These are phyloP conservation scores for Ptilodon capucinus DNA, from an alignment of 2,888 invertebrate genomes.

Conservation along the genomic window DNA sequence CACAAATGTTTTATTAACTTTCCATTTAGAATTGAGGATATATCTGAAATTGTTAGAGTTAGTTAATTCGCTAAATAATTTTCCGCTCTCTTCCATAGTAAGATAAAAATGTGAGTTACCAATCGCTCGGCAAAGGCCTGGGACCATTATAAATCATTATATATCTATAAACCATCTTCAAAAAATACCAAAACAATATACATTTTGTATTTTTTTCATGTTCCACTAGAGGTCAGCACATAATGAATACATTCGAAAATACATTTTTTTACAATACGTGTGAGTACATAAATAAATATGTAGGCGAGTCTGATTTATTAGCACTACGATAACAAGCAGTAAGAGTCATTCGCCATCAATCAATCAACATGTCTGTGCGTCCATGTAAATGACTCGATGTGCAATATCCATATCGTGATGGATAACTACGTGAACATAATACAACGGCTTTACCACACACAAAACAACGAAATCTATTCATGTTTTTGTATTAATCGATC, in stretches of 20 bases:
- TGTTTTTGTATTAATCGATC: neutral
- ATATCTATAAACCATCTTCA: too few species aligned
- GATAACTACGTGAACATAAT: slow-evolving; percentile 7
- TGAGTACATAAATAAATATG: slow-evolving; percentile 25
- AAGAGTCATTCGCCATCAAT: slow-evolving; percentile 49
- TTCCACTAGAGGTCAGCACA: neutral
- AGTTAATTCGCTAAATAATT: too few species aligned
- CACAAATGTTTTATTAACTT: too few species aligned
- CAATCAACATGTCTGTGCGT: slow-evolving; percentile 48
- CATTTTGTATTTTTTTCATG: too few species aligned
- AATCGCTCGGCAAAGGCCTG: too few species aligned
- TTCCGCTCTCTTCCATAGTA: too few species aligned
- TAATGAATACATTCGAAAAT: neutral
- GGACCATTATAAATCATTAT: too few species aligned
- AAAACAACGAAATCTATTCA: neutral
- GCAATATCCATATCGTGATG: slow-evolving; percentile 34
- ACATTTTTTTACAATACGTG: neutral
- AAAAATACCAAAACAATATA: too few species aligned
- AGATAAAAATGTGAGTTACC: too few species aligned
- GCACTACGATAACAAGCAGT: slow-evolving; percentile 45
- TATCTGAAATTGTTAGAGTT: too few species aligned
- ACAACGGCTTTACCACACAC: slow-evolving; percentile 3
- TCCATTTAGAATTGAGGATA: too few species aligned
- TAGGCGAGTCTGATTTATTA: slow-evolving; percentile 43
- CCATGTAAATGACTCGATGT: slow-evolving; percentile 46